Percentiles rank a stretch among this genome's conserved stretches.
phyloP scores from a whole-genome alignment of 2,888 invertebrate genomes.

The Gastracanthus pulcherrimus region DNA sequence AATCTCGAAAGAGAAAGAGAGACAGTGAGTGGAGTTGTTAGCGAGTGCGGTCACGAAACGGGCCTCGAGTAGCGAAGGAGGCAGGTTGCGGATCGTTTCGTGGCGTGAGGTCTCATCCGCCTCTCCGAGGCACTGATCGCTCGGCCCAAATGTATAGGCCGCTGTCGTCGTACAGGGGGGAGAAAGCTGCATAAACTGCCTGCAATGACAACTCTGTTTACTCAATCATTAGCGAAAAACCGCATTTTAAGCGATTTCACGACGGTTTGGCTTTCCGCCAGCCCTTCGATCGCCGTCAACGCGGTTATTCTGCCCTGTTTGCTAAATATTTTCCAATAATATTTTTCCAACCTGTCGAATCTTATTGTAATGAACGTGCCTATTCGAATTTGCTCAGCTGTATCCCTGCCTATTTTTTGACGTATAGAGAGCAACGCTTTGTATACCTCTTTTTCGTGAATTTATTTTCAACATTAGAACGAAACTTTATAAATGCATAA shows the following conservation, averaged over 20 bases:
- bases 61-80: too few species aligned
- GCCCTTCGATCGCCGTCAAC: background rate
- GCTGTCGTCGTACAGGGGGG: background rate
- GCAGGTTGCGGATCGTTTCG: constrained; percentile 69
- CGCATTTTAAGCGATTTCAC: constrained; percentile 14
- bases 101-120: constrained; percentile 68
- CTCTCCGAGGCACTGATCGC: background rate
- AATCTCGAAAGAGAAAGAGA: constrained; percentile 34
- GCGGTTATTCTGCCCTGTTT: background rate
- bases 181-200: constrained; percentile 38
- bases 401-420: too few species aligned
- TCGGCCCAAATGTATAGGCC: background rate
- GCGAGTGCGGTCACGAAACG: constrained; percentile 66
- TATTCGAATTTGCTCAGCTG: background rate
- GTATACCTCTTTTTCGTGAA: too few species aligned
- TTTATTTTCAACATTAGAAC: too few species aligned
- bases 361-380: background rate
- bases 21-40: constrained; percentile 53
- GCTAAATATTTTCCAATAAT: constrained; percentile 42
- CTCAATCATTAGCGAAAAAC: constrained; percentile 35
- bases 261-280: background rate
- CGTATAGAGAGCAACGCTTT: too few species aligned
- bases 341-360: background rate
- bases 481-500: too few species aligned
- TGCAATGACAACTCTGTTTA: constrained; percentile 26